A percentile compares a stretch with the other conserved stretches of the same genome.
Evolutionary conservation across 2,888 invertebrate genomes (phyloP).

Genomic region (Papilio protenor): DNA sequence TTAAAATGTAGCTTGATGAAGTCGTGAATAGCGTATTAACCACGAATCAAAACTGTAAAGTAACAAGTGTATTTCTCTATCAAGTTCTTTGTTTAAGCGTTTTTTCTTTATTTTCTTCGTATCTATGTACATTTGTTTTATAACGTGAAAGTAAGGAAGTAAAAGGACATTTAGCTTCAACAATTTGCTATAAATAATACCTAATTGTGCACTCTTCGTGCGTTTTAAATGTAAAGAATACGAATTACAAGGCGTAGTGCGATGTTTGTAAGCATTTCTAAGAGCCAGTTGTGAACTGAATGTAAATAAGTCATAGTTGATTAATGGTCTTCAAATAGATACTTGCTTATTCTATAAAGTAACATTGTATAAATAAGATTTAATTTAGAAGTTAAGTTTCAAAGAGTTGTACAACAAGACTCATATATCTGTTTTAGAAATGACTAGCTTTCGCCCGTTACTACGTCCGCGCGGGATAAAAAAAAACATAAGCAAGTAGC

Average conservation of each 20-base stretch:
- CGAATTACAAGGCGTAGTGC: conserved; percentile 38
- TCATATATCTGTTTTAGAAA: neutral
- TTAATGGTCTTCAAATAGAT: conserved; percentile 30
- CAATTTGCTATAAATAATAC: conserved; percentile 24
- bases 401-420: neutral
- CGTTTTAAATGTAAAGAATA: conserved; percentile 36
- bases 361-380: conserved; percentile 1
- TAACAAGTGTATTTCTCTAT: no score
- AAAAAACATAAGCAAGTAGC: no score
- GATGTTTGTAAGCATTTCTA: conserved; percentile 39
- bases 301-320: conserved; percentile 40
- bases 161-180: neutral
- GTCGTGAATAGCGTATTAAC: no score
- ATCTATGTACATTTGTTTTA: neutral
- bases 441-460: no score
- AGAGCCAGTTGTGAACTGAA: conserved; percentile 38
- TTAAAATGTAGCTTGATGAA: no score
- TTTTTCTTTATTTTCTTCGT: no score
- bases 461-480: no score
- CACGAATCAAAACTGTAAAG: no score
- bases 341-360: conserved; percentile 15
- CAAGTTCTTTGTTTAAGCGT: no score
- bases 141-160: neutral
- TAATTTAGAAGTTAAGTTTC: neutral
- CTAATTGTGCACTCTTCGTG: conserved; percentile 27